These are phyloP conservation scores for Passer montanus DNA, from an alignment of 2,113 vertebrate species.

Conservation along the genomic window DNA sequence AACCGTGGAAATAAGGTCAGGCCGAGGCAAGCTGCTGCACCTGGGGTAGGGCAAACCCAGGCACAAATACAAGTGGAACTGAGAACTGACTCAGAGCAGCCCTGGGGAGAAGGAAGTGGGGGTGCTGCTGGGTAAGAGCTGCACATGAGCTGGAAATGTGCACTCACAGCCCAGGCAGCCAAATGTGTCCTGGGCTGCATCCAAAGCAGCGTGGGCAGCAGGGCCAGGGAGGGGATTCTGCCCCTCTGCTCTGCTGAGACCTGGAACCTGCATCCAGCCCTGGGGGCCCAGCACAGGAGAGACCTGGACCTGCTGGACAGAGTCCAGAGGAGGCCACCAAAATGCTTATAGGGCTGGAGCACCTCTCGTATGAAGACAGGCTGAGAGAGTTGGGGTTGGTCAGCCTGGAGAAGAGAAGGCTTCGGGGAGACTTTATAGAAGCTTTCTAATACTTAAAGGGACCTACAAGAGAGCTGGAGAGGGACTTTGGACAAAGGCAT, in stretches of 20 bases:
- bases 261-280: not conserved
- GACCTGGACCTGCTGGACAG: rapidly evolving
- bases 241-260: not conserved
- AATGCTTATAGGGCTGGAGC: not conserved
- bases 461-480: not conserved
- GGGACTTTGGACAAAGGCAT: not conserved
- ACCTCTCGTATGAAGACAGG: not conserved
- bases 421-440: rapidly evolving
- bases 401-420: not conserved
- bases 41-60: not conserved
- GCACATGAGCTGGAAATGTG: not conserved
- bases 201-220: not conserved
- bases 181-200: not conserved
- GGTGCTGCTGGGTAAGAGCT: not conserved
- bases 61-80: not conserved
- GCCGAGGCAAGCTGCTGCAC: not conserved
- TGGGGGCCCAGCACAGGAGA: not conserved
- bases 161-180: not conserved
- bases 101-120: not conserved
- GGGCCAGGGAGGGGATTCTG: not conserved
- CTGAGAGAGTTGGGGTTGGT: not conserved
- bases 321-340: not conserved
- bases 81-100: not conserved
- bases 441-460: not conserved
- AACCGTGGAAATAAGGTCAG: not conserved